These are phyloP conservation scores for Semicossyphus pulcher DNA, from an alignment of 2,113 vertebrate genomes.

Conservation along the genomic window DNA sequence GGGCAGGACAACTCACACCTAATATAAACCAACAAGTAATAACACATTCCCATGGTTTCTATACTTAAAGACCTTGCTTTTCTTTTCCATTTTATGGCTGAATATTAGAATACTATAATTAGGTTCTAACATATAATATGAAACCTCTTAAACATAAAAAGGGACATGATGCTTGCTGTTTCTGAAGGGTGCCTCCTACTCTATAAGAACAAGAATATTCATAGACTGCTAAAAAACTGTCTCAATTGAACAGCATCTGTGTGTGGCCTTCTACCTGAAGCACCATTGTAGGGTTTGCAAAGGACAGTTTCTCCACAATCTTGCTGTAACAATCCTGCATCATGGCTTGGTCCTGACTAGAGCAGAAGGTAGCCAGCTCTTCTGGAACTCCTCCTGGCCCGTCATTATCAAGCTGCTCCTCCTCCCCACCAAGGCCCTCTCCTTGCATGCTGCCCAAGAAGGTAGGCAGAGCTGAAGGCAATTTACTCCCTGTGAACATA, in stretches of 20 bases:
- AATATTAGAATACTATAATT: too few relatives aligned
- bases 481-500: constrained; percentile 87
- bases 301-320: constrained; percentile 96
- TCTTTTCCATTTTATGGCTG: too few relatives aligned
- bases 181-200: too few relatives aligned
- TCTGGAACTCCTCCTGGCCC: constrained; percentile 79
- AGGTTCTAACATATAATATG: too few relatives aligned
- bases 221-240: not conserved
- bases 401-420: constrained; percentile 78
- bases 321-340: constrained; percentile 99
- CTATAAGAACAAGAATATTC: not conserved
- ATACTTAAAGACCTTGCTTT: not conserved
- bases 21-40: not conserved
- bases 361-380: constrained; percentile 87
- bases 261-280: constrained; percentile 87
- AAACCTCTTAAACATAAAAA: too few relatives aligned
- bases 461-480: constrained; percentile 93
- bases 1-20: not conserved
- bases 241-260: not conserved
- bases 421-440: constrained; percentile 90
- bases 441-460: constrained; percentile 94
- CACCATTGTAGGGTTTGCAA: constrained; percentile 97
- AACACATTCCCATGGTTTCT: not conserved
- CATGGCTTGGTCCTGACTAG: constrained; percentile 98
- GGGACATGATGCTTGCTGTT: too few relatives aligned